phyloP scores from a whole-genome alignment of 2,888 invertebrate genomes.

The Eupithecia centaureata region DNA sequence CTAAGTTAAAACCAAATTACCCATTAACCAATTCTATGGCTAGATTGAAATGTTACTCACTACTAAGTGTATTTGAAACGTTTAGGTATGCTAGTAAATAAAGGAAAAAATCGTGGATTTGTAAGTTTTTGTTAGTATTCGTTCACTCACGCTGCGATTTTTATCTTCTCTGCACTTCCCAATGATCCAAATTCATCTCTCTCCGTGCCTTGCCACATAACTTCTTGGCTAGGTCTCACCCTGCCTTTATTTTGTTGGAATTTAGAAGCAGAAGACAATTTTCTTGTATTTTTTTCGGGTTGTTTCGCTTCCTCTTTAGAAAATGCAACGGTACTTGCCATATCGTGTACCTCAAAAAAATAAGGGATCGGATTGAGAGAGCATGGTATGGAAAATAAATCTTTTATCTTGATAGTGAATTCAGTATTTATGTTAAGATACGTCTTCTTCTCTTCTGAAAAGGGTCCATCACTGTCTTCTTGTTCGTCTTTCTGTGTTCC shows the following conservation, averaged over 20 bases:
- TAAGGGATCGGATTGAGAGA: constrained; percentile 48
- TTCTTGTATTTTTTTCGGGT: constrained; percentile 55
- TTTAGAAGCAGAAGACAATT: constrained; percentile 44
- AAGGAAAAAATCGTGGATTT: background rate
- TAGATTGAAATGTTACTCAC: too few relatives aligned
- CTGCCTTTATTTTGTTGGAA: constrained; percentile 48
- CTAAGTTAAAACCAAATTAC: too few relatives aligned
- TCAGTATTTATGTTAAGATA: constrained; percentile 53
- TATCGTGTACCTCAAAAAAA: constrained; percentile 63
- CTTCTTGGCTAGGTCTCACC: constrained; percentile 58
- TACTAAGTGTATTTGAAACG: too few relatives aligned
- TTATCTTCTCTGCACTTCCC: constrained; percentile 49
- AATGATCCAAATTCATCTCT: constrained; percentile 50
- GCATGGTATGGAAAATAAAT: constrained; percentile 45
- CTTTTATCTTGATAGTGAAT: constrained; percentile 53
- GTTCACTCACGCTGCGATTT: constrained; percentile 27
- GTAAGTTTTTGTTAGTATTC: background rate
- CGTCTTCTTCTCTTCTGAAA: constrained; percentile 48
- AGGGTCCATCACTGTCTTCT: constrained; percentile 20
- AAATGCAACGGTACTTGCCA: constrained; percentile 54
- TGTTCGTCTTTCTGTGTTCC: constrained; percentile 20
- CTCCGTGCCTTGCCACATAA: constrained; percentile 51
- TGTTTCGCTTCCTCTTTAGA: constrained; percentile 60
- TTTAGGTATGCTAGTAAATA: too few relatives aligned
- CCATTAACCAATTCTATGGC: too few relatives aligned